Percentiles rank a stretch among this genome's conserved stretches.
Conservation (phyloP, 2,888 invertebrate genomes). For the Autographa pulchrina region DNA sequence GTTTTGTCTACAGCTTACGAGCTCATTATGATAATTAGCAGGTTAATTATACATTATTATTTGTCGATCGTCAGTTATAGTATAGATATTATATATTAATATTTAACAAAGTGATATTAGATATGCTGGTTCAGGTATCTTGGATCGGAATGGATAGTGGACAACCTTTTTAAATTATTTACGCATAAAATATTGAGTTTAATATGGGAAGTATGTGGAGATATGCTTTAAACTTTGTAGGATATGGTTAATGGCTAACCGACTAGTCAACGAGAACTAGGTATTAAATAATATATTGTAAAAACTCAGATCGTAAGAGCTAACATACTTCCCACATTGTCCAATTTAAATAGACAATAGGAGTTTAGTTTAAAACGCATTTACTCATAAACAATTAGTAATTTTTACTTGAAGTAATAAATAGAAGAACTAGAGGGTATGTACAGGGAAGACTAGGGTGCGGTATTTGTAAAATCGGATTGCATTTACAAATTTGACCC, state of each 20-base stretch:
- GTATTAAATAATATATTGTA: background rate
- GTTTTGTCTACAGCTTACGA: slow-evolving; percentile 19
- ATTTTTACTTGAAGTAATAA: slow-evolving; percentile 23
- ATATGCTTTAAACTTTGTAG: background rate
- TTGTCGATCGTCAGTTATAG: slow-evolving; percentile 64
- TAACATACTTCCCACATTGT: slow-evolving; percentile 9
- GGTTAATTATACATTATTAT: slow-evolving; percentile 64
- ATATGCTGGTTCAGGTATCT: slow-evolving; percentile 20
- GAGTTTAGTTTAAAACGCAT: slow-evolving; percentile 3
- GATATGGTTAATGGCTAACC: background rate
- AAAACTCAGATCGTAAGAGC: too few species aligned
- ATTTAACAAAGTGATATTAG: slow-evolving; percentile 25
- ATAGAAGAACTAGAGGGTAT: slow-evolving; percentile 36
- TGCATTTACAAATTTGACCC: slow-evolving; percentile 35
- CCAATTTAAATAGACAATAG: background rate
- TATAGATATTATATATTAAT: slow-evolving; percentile 36
- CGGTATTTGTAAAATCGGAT: slow-evolving; percentile 21
- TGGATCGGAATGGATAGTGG: slow-evolving; percentile 41
- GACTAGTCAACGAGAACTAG: background rate
- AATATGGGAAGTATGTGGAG: background rate
- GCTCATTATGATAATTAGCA: slow-evolving; percentile 26
- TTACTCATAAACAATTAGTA: slow-evolving; percentile 11
- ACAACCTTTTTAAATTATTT: slow-evolving; percentile 28
- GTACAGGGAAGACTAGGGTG: slow-evolving; percentile 48
- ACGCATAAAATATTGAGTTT: slow-evolving; percentile 2